phyloP scores from a whole-genome alignment of 2,113 vertebrate species.

The Brienomyrus brachyistius region DNA sequence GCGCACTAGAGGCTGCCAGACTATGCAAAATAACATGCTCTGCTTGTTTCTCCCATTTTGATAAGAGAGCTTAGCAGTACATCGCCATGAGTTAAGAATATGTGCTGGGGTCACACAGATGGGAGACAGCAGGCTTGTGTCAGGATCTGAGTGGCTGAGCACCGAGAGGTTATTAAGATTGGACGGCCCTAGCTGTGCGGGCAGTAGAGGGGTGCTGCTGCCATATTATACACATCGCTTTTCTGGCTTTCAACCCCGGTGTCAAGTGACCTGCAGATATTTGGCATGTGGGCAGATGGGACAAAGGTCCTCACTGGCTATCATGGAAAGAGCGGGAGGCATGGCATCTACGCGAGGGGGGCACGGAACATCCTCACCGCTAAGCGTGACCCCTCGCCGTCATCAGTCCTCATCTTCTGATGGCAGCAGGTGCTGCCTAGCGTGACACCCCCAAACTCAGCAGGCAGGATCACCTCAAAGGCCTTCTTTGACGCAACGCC shows the following conservation, averaged over 20 bases:
- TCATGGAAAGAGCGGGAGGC: not conserved
- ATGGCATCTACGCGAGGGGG: not conserved
- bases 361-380: not conserved
- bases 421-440: not conserved
- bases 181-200: not conserved
- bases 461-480: not conserved
- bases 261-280: constrained; percentile 24
- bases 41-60: not conserved
- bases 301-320: not conserved
- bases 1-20: not conserved
- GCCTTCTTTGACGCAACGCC: not conserved
- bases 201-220: not conserved
- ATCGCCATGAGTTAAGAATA: not conserved
- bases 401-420: not conserved
- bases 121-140: not conserved
- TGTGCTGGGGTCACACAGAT: not conserved
- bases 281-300: constrained; percentile 21
- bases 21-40: not conserved
- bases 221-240: not conserved
- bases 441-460: not conserved
- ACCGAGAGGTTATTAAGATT: not conserved
- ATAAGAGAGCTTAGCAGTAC: not conserved
- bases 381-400: not conserved
- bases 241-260: not conserved
- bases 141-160: not conserved